phyloP scores from a whole-genome alignment of 2,888 invertebrate species.

The Ormyrus rosae region DNA sequence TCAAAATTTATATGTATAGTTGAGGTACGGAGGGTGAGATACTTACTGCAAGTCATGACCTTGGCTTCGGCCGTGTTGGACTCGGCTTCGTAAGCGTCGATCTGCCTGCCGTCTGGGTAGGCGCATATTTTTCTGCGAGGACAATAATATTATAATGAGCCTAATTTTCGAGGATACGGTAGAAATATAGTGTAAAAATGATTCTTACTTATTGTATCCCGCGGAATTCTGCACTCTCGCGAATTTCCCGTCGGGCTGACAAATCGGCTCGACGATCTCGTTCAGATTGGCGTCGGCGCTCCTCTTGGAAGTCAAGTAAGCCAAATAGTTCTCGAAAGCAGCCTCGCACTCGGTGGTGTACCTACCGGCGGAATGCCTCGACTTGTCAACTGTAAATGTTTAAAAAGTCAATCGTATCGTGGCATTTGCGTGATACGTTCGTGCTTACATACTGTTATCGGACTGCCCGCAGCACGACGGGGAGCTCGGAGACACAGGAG shows the following conservation, averaged over 20 bases:
- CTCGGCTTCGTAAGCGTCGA: conserved; percentile 77
- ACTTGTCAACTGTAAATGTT: conserved; percentile 70
- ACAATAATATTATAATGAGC: conserved; percentile 57
- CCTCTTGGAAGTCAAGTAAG: conserved; percentile 50
- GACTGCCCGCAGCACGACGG: too few species aligned
- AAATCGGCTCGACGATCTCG: conserved; percentile 69
- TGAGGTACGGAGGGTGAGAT: background rate
- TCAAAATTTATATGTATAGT: background rate
- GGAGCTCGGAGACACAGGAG: too few species aligned
- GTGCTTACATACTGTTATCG: too few species aligned
- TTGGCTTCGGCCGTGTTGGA: conserved; percentile 73
- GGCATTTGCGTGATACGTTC: too few species aligned
- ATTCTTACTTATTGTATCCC: too few species aligned
- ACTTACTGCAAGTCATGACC: conserved; percentile 79
- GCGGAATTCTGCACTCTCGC: conserved; percentile 67
- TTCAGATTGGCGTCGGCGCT: background rate
- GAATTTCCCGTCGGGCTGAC: conserved; percentile 78
- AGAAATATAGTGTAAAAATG: too few species aligned
- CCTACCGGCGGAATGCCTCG: conserved; percentile 69
- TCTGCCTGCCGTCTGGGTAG: conserved; percentile 78
- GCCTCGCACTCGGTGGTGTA: conserved; percentile 76
- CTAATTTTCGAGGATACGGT: too few species aligned
- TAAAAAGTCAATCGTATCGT: too few species aligned
- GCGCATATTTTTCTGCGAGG: conserved; percentile 78
- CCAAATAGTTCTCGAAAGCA: conserved; percentile 60